phyloP scores from a whole-genome alignment of 2,113 vertebrate genomes.

The Poeciliopsis occidentalis region DNA sequence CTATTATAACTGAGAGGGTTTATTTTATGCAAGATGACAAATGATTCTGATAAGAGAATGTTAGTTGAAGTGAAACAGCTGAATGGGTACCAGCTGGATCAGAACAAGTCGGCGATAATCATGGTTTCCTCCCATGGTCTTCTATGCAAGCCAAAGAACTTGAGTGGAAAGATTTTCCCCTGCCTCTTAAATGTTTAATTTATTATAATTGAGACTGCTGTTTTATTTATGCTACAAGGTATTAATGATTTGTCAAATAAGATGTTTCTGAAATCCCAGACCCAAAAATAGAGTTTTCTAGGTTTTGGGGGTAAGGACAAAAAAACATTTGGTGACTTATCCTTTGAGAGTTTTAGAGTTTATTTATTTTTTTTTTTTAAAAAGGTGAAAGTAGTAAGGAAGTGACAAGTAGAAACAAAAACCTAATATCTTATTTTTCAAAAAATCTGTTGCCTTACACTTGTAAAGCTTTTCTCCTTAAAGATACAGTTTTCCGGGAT shows the following conservation, averaged over 20 bases:
- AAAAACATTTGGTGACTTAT: neutral
- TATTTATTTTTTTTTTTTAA: neutral
- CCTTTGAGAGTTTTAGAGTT: neutral
- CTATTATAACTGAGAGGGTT: neutral
- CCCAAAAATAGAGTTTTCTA: neutral
- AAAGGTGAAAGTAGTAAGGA: neutral
- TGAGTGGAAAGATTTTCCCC: neutral
- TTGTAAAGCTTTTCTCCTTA: conserved; percentile 10
- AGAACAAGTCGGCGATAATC: neutral
- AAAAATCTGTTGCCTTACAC: conserved; percentile 57
- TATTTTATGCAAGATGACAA: neutral
- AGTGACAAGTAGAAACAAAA: conserved; percentile 13
- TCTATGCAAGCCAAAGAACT: conserved; percentile 55
- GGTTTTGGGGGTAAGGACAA: neutral
- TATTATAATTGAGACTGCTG: neutral
- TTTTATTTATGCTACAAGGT: neutral
- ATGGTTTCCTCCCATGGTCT: neutral
- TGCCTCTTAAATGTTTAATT: conserved; percentile 6
- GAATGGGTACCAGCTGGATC: neutral
- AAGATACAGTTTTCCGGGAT: neutral
- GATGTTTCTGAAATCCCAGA: neutral
- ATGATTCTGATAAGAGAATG: too few species aligned
- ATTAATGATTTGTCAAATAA: neutral
- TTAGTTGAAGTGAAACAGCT: too few species aligned
- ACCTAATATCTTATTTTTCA: conserved; percentile 22